A percentile compares a stretch with the other conserved stretches of the same genome.
Evolutionary conservation across 2,113 vertebrate genomes (phyloP).

Genomic region (Sylvicapra grimmia): DNA sequence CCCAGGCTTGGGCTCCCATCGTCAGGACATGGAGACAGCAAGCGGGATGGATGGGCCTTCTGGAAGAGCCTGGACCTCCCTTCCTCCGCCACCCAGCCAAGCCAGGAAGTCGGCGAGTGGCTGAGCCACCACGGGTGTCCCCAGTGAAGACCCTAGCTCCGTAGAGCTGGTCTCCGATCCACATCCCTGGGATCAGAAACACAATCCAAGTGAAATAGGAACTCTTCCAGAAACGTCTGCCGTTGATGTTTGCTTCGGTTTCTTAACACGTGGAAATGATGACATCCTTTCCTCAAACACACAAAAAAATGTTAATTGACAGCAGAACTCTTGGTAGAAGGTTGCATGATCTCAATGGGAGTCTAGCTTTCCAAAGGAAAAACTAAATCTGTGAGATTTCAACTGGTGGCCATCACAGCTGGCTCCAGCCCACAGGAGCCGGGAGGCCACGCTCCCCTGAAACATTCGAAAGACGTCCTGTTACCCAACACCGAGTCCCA

Average conservation of each 20-base stretch:
- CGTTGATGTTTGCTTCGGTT: not conserved
- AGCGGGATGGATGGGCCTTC: too few relatives aligned
- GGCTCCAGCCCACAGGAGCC: not conserved
- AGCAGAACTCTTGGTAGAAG: slow-evolving; percentile 1
- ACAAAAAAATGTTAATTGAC: not conserved
- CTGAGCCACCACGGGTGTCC: not conserved
- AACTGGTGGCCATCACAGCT: not conserved
- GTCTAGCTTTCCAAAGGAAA: not conserved
- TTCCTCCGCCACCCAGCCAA: accelerated
- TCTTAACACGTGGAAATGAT: slow-evolving; percentile 1
- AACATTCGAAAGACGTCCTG: not conserved
- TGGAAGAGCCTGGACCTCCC: not conserved
- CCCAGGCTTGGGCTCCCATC: not conserved
- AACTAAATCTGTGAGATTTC: not conserved
- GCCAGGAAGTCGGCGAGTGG: not conserved
- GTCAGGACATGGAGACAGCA: not conserved
- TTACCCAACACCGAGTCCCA: not conserved
- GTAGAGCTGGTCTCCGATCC: not conserved
- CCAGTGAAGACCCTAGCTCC: not conserved
- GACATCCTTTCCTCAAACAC: not conserved
- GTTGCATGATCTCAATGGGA: not conserved
- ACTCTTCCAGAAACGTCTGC: not conserved
- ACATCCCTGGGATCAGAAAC: not conserved
- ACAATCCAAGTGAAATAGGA: not conserved
- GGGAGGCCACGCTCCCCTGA: not conserved